Conservation (phyloP, 2,888 invertebrate species). For the Stomorhina lunata region DNA sequence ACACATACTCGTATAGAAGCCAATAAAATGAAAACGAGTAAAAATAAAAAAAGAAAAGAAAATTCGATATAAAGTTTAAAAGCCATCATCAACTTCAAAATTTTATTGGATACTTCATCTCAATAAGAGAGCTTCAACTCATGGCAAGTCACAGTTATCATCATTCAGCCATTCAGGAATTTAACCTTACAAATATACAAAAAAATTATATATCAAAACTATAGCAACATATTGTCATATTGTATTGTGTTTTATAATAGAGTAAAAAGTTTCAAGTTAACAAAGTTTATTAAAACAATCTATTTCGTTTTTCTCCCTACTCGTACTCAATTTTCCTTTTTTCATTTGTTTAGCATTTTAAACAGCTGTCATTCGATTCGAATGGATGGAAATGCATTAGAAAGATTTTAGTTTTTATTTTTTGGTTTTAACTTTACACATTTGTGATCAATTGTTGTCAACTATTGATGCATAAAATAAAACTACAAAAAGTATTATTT, state of each 20-base stretch:
- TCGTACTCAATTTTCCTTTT: too few species aligned
- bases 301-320: neutral
- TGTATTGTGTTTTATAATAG: neutral
- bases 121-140: too few species aligned
- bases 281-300: conserved; percentile 14
- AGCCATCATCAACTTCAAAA: conserved; percentile 12
- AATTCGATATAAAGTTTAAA: conserved; percentile 16
- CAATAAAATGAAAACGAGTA: neutral
- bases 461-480: neutral
- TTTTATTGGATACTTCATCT: neutral
- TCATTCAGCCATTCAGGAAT: neutral
- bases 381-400: conserved; percentile 19
- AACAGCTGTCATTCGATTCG: conserved; percentile 33
- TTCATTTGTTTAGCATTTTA: conserved; percentile 19
- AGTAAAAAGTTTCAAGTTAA: neutral
- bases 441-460: neutral
- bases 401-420: neutral
- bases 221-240: neutral
- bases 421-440: neutral
- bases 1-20: too few species aligned
- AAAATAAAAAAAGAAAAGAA: neutral
- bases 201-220: too few species aligned
- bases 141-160: neutral
- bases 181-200: neutral
- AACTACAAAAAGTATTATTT: too few species aligned